Base-by-base conservation (phyloP, 2,113 vertebrate species). In the Tupaia chinensis region DNA sequence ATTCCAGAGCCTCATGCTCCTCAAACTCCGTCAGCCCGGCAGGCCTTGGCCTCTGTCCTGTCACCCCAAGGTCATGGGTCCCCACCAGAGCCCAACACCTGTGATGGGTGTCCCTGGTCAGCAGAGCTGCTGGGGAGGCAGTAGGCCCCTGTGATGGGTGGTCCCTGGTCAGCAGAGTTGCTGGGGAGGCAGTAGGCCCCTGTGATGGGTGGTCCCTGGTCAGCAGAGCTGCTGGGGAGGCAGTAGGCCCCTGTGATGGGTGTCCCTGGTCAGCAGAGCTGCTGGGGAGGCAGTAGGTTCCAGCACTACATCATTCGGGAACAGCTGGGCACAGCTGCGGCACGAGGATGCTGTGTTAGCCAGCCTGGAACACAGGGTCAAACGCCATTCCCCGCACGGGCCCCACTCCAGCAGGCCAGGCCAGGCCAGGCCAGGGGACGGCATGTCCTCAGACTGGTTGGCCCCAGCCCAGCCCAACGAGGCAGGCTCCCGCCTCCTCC, bases 321-420 rank as follows among this genome's bases (percentile, higher is more conserved):
- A 86, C 96, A 97, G 96, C 97, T 96, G 97, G 96, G 86, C 89
- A 91, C 96, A 98, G 97, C 97, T 97, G 95, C 12, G 16, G 74
- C 68, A 70, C 54, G 23, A 91, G 94, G 76, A 91, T 56, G n/a
- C 73, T 17, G 60, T 9, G 70, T 88, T 61, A 14, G 60, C 53
- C 25, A 1, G 27, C 97, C 72, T 29, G 95, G 95, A 94, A 93
- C 94, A 77, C 74, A 22, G 93, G 91, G 93, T 94, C 93, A 80
- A 93, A 92, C 56, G 0, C 78, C 82, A 25, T 60, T 88, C 86
- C 83, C 95, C 8, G 65, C 77, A 15, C 0, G 2, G 97, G 92
- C 96, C 58, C 61, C 0, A 3, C 27, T 92, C 95, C 95, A 83
- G 89, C 44, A 44, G 44, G 44, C 44, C 44, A 44, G 44, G 44